Conservation (phyloP, 2,797 vertebrate species). For the Melanotaenia boesemani region DNA sequence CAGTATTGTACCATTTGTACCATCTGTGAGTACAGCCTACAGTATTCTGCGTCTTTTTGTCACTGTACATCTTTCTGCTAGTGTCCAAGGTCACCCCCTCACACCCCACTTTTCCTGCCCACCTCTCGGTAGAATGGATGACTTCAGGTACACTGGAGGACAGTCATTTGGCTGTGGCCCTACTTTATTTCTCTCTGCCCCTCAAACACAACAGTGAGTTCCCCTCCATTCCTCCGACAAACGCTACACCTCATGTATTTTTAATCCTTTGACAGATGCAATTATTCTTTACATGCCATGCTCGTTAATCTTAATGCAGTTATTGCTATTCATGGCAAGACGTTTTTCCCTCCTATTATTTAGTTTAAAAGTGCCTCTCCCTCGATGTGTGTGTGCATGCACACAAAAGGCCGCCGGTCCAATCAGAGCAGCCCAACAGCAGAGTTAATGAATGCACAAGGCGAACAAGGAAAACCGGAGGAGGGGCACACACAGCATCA, state of each 20-base stretch:
- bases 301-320: conserved; percentile 87
- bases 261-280: conserved; percentile 84
- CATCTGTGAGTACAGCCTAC: conserved; percentile 69
- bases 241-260: conserved; percentile 82
- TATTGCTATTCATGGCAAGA: conserved; percentile 83
- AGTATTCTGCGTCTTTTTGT: conserved; percentile 76
- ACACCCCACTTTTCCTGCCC: conserved; percentile 37
- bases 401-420: conserved; percentile 51
- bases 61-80: conserved; percentile 73
- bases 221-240: conserved; percentile 66
- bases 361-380: conserved; percentile 69
- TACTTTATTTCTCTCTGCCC: conserved; percentile 66
- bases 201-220: conserved; percentile 70
- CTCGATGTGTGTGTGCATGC: conserved; percentile 27
- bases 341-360: conserved; percentile 72
- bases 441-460: conserved; percentile 68
- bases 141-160: conserved; percentile 78
- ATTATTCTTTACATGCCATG: conserved; percentile 83
- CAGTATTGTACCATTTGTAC: conserved; percentile 68
- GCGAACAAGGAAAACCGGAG: conserved; percentile 33
- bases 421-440: conserved; percentile 65
- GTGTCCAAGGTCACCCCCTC: conserved; percentile 79
- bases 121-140: conserved; percentile 72
- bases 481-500: conserved; percentile 11
- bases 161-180: conserved; percentile 78